Percentiles rank a stretch among this genome's conserved stretches.
phyloP scores from a whole-genome alignment of 2,797 vertebrate species.

The Parauchenoglanis ngamensis region DNA sequence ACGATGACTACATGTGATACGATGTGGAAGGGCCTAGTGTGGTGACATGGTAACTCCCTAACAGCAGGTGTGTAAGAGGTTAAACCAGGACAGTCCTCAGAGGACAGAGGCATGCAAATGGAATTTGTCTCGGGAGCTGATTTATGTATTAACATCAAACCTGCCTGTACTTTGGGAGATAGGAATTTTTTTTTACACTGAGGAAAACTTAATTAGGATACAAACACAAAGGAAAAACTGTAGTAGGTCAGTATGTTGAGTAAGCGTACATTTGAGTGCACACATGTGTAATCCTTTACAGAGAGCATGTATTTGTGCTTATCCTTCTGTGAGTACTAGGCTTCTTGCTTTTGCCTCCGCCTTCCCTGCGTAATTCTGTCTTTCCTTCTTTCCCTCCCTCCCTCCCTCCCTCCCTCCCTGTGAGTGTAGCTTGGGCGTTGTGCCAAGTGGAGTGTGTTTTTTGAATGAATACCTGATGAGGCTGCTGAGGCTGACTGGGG shows the following conservation, averaged over 20 bases:
- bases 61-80: conserved; percentile 34
- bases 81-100: conserved; percentile 32
- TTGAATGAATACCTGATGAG: conserved; percentile 96
- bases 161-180: conserved; percentile 13
- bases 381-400: conserved; percentile 47
- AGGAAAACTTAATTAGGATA: conserved; percentile 32
- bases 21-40: not conserved
- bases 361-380: conserved; percentile 60
- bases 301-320: conserved; percentile 41
- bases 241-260: not conserved
- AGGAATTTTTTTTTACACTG: conserved; percentile 16
- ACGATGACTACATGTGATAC: not conserved
- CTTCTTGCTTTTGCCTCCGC: conserved; percentile 63
- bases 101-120: conserved; percentile 33
- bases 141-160: conserved; percentile 24
- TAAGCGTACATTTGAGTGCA: not conserved
- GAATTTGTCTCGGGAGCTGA: conserved; percentile 17
- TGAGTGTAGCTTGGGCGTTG: conserved; percentile 75
- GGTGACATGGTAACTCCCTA: conserved; percentile 8
- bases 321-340: conserved; percentile 57
- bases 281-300: conserved; percentile 18
- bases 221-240: conserved; percentile 7
- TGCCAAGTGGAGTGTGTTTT: conserved; percentile 82
- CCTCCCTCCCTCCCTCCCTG: conserved; percentile 57
- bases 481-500: conserved; percentile 86